Conservation (phyloP, 2,888 invertebrate species). For the Tupiocoris notatus region DNA sequence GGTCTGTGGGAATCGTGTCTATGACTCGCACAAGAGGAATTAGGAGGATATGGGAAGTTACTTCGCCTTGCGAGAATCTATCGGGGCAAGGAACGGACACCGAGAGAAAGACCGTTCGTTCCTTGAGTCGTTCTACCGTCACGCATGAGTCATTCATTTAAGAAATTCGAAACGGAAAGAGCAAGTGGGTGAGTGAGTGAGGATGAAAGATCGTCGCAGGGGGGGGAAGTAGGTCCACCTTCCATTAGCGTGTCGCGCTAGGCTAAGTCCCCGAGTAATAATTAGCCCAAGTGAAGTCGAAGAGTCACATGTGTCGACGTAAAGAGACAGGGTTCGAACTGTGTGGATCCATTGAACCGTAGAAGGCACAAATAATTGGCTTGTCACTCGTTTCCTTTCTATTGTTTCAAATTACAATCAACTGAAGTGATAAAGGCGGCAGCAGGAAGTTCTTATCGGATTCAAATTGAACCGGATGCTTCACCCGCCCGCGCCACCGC, state of each 20-base stretch:
- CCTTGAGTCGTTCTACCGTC: conserved; percentile 2
- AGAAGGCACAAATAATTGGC: conserved; percentile 40
- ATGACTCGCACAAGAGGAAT: too few species aligned
- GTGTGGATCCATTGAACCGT: conserved; percentile 40
- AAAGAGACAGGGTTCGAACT: conserved; percentile 1
- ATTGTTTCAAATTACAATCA: conserved; percentile 44
- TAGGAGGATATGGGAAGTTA: too few species aligned
- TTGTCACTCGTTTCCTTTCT: conserved; percentile 42
- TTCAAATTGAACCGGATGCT: conserved; percentile 43
- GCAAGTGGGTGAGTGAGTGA: not conserved
- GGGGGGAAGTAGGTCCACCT: not conserved
- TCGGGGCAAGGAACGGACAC: not conserved
- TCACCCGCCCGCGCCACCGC: not conserved
- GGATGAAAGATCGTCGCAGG: not conserved
- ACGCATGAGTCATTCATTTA: conserved; percentile 42
- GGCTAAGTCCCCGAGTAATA: conserved; percentile 36
- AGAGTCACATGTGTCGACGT: conserved; percentile 39
- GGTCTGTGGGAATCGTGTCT: too few species aligned
- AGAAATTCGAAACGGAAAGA: conserved; percentile 32
- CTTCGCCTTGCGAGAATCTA: too few species aligned
- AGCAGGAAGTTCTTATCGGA: conserved; percentile 42
- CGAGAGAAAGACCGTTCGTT: not conserved
- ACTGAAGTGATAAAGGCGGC: conserved; percentile 42
- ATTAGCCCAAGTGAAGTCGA: conserved; percentile 35
- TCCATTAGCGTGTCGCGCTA: conserved; percentile 41